Evolutionary conservation across 2,113 vertebrate species (phyloP), one percentile per base, ranked within the genome.

Genomic region (Esox niger): DNA sequence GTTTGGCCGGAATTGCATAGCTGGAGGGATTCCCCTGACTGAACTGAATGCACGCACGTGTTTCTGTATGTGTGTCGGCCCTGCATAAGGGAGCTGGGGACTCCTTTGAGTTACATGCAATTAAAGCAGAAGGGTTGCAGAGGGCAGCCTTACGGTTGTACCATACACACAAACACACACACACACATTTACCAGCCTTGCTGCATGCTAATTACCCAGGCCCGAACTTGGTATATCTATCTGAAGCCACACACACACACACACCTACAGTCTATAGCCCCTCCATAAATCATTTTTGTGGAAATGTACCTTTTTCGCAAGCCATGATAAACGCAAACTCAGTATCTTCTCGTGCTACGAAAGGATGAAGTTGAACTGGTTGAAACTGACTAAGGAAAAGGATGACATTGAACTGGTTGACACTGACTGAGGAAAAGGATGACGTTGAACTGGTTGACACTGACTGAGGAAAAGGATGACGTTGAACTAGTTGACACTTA

Each of bases 81-180:
- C 15, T 3, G 55, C 55, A 57, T 25, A 56, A 27, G 54, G 54
- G 54, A 56, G 35, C 35, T 61, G 69, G 27, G 10, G 25, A 68
- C 69, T 84, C 85, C 83, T 81, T 25, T 49, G 57, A 76, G 85
- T 74, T 83, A 84, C 75, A 82, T 79, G 77, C 85, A 84, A 83
- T 86, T 86, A 84, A 84, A 84, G 77, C 74, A 80, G 82, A 80
- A 79, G 80, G 82, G 70, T 78, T 82, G 81, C 71, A 77, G 82
- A 64, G 76, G 80, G 80, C 79, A 71, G 80, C 75, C 75, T 87
- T 82, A 79, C 72, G 70, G 79, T 69, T 70, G 46, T 80, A 70
- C 74, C 66, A 62, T 64, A 76, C 47, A 61, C 70, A 71, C 64
- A 64, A 6, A 25, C 15, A 71, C 64, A 64, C 9, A 25, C 15